phyloP scores from a whole-genome alignment of 2,888 invertebrate species.

The Eledone cirrhosa region DNA sequence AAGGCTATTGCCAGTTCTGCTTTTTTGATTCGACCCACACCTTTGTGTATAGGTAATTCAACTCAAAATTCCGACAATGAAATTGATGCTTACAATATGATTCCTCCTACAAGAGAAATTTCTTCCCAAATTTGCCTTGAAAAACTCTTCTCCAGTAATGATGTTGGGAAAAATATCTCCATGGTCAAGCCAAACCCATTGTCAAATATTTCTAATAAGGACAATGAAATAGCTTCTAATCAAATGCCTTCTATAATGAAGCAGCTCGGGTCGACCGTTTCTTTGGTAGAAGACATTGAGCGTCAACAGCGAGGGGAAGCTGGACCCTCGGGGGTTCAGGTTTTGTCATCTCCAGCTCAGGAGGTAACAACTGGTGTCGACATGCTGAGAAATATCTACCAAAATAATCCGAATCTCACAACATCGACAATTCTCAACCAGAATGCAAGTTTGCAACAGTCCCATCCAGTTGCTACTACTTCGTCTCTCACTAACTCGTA shows the following conservation, averaged over 20 bases:
- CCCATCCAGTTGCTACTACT: neutral
- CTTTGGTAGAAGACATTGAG: constrained; percentile 87
- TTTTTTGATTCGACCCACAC: constrained; percentile 47
- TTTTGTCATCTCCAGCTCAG: constrained; percentile 1
- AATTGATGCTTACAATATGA: neutral
- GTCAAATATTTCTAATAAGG: constrained; percentile 33
- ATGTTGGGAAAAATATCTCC: constrained; percentile 42
- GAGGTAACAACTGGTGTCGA: neutral
- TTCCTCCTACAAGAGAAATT: constrained; percentile 33
- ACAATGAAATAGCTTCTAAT: neutral
- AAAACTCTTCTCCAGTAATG: constrained; percentile 55
- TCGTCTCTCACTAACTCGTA: neutral
- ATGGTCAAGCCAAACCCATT: neutral
- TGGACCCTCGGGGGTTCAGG: too few species aligned
- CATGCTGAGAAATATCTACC: neutral
- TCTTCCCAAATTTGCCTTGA: constrained; percentile 54
- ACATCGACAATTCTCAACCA: neutral
- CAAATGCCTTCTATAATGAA: constrained; percentile 71
- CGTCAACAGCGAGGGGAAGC: constrained; percentile 60
- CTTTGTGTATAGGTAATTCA: constrained; percentile 34
- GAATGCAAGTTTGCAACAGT: neutral
- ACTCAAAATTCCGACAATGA: constrained; percentile 29
- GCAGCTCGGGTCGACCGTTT: constrained; percentile 83
- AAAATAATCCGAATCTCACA: neutral
- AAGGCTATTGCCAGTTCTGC: constrained; percentile 51